Evolutionary conservation across 2,888 invertebrate species (phyloP).

Genomic region (Pyrocoelia pectoralis): DNA sequence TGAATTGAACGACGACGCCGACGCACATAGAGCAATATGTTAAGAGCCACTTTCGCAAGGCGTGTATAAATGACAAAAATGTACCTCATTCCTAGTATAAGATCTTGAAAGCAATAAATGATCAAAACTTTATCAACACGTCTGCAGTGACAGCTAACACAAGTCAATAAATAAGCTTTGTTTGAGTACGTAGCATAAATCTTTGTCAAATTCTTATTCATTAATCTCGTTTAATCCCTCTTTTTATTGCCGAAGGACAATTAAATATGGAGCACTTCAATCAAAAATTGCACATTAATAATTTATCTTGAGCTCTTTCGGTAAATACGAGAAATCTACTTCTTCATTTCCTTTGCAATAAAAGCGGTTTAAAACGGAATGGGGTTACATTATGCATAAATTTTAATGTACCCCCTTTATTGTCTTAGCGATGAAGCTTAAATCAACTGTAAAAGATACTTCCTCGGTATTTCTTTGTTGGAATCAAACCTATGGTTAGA

Average conservation of each 20-base stretch:
- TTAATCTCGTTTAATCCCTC: background rate
- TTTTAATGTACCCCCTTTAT: background rate
- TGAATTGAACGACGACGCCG: no score
- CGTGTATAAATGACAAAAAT: background rate
- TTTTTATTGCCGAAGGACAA: background rate
- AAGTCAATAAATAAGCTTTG: conserved; percentile 17
- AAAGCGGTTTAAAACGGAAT: background rate
- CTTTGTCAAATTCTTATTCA: conserved; percentile 10
- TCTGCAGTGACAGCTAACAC: conserved; percentile 11
- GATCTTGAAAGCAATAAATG: conserved; percentile 7
- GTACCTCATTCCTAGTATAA: background rate
- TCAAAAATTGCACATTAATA: conserved; percentile 3
- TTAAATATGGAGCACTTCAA: background rate
- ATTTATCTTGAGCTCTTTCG: background rate
- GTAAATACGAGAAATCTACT: conserved; percentile 1
- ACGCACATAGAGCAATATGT: no score
- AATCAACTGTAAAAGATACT: conserved; percentile 3
- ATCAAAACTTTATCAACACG: conserved; percentile 21
- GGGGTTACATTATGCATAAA: conserved; percentile 2
- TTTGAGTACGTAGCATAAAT: conserved; percentile 19
- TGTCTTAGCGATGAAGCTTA: conserved; percentile 3
- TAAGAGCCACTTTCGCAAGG: background rate
- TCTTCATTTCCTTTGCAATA: conserved; percentile 1
- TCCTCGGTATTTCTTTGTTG: background rate
- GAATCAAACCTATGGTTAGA: no score